phyloP scores from a whole-genome alignment of 2,888 invertebrate genomes.

The Drosophila recens region DNA sequence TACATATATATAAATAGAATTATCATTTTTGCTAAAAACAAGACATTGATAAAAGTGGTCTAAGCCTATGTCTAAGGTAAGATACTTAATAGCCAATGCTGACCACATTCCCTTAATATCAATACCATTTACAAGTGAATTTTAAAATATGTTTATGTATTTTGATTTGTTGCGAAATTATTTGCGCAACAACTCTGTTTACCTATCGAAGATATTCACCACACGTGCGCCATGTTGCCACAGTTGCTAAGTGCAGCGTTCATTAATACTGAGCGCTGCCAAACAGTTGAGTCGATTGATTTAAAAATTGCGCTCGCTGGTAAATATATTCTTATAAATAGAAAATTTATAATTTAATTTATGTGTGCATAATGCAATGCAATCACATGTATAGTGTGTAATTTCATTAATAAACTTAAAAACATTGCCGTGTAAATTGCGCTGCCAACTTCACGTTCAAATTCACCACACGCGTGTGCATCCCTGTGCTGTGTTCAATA shows the following conservation, averaged over 20 bases:
- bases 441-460: background rate
- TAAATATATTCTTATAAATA: background rate
- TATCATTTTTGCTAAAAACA: conserved; percentile 7
- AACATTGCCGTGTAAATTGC: background rate
- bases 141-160: background rate
- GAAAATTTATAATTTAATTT: background rate
- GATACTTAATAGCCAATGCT: conserved; percentile 20
- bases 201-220: conserved; percentile 31
- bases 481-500: conserved; percentile 33
- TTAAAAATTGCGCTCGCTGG: background rate
- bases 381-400: too few relatives aligned
- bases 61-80: conserved; percentile 44
- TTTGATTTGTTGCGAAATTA: conserved; percentile 14
- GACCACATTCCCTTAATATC: conserved; percentile 2
- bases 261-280: background rate
- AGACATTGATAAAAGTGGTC: conserved; percentile 31
- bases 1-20: background rate
- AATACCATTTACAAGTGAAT: background rate
- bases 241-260: background rate
- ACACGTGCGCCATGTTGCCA: conserved; percentile 6
- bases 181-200: conserved; percentile 8
- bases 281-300: background rate
- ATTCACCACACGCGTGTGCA: conserved; percentile 34
- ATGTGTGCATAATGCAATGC: background rate
- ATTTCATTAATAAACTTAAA: background rate